Evolutionary conservation across 2,113 vertebrate species (phyloP), one percentile per base, ranked within the genome.

Genomic region (Aptenodytes patagonicus): DNA sequence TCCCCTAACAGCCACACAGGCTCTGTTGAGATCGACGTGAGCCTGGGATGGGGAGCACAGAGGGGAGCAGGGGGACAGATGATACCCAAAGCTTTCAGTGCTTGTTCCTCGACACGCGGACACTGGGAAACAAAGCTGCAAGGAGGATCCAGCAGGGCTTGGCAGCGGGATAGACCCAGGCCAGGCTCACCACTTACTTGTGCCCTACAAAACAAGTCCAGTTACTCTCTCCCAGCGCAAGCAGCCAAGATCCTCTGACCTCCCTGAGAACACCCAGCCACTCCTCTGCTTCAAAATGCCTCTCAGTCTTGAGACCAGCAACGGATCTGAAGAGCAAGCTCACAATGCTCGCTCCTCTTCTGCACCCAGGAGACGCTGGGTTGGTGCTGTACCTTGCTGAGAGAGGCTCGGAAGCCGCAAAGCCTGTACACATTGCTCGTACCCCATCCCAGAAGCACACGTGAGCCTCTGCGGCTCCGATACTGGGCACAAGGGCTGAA

Each of bases 391-490:
- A 2, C 40, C 54, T 73, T 20, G 18, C 55, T 9, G 38, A 61
- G 25, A 36, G 36, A 54, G 15, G 57, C 24, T 54, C 2, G 2
- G 22, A 19, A 2, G 6, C 34, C 47, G 11, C 44, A 62, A 62
- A 32, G 26, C 31, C 29, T 29, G 17, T 17, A 75, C 20, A 6
- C 36, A 54, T 17, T 15, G 38, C 62, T 80, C 70, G 17, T 1
- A 17, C 3, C 17, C 31, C 34, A 21, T 21, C 40, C 54, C 7
- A 57, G 49, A n/a, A 68, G 11, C 24, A 24, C 55, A 51, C 0
- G 3, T 0, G 1, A 84, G n/a, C 29, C 57, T 57, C 49, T 19
- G 17, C 2, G 2, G 65, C 32, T 93, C 70, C 0, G 0, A 10
- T 2, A 4, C 0, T 0, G 2, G 6, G 13, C 19, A 9, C 54